A percentile compares a stretch with the other conserved stretches of the same genome.
phyloP scores from a whole-genome alignment of 1,140 invertebrate genomes.

The Limonius californicus region DNA sequence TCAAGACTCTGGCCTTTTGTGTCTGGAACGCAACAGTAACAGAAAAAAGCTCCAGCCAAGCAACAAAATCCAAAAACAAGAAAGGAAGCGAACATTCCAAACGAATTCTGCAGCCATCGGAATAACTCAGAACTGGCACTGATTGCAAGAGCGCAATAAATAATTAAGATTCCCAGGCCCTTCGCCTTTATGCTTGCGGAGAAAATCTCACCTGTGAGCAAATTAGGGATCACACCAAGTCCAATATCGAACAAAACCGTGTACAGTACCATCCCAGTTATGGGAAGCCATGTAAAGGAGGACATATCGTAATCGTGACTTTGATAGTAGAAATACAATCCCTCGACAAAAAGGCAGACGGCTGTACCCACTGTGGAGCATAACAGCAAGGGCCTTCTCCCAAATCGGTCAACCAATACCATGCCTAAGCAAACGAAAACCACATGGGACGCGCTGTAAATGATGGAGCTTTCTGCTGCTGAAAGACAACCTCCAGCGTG shows the following conservation, averaged over 20 bases:
- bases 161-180: slow-evolving; percentile 8
- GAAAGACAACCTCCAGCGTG: background rate
- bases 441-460: background rate
- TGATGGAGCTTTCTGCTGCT: background rate
- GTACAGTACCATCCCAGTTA: background rate
- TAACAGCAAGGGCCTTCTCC: slow-evolving; percentile 11
- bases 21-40: slow-evolving; percentile 67
- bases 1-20: slow-evolving; percentile 77
- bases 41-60: slow-evolving; percentile 55
- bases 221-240: slow-evolving; percentile 65
- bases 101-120: slow-evolving; percentile 19
- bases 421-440: background rate
- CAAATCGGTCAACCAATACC: slow-evolving; percentile 9
- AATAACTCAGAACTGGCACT: slow-evolving; percentile 1
- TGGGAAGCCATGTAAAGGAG: slow-evolving; percentile 4
- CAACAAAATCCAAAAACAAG: slow-evolving; percentile 68
- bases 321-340: slow-evolving; percentile 3
- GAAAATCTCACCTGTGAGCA: slow-evolving; percentile 71
- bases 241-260: slow-evolving; percentile 52
- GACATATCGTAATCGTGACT: background rate
- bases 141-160: background rate
- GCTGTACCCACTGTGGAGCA: background rate
- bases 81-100: slow-evolving; percentile 66
- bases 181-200: slow-evolving; percentile 64
- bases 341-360: background rate